Evolutionary conservation across 2,113 vertebrate species (phyloP).

Genomic region (Actenoides hombroni): DNA sequence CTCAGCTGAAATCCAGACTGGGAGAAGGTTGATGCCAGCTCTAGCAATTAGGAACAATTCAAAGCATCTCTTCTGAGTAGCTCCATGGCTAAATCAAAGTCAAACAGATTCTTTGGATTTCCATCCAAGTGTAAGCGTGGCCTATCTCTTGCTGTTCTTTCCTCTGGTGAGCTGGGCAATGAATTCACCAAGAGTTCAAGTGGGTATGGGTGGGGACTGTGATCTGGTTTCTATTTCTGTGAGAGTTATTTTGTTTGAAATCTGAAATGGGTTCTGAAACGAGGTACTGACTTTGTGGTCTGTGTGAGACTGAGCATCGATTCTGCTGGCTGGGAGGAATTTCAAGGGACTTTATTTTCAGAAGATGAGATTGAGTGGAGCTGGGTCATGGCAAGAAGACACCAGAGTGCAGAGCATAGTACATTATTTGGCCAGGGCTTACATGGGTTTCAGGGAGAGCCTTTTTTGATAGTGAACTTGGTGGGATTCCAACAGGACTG

Average conservation of each 20-base stretch:
- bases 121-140: background rate
- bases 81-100: conserved; percentile 30
- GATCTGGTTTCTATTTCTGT: conserved; percentile 15
- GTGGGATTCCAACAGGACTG: background rate
- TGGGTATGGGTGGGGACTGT: background rate
- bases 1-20: conserved; percentile 11
- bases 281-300: background rate
- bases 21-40: background rate
- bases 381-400: background rate
- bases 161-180: background rate
- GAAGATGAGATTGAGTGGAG: background rate
- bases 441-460: background rate
- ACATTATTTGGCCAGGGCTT: background rate
- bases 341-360: background rate
- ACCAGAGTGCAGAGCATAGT: background rate
- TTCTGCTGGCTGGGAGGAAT: background rate
- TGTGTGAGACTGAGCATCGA: background rate
- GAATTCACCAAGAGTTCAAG: background rate
- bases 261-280: background rate
- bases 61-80: conserved; percentile 12
- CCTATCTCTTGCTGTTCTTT: background rate
- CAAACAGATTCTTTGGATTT: background rate
- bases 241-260: conserved; percentile 16
- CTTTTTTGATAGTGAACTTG: background rate
- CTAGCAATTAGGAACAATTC: conserved; percentile 38